These are phyloP conservation scores for Trichogramma evanescens DNA, from an alignment of 2,888 invertebrate genomes.

Conservation along the genomic window DNA sequence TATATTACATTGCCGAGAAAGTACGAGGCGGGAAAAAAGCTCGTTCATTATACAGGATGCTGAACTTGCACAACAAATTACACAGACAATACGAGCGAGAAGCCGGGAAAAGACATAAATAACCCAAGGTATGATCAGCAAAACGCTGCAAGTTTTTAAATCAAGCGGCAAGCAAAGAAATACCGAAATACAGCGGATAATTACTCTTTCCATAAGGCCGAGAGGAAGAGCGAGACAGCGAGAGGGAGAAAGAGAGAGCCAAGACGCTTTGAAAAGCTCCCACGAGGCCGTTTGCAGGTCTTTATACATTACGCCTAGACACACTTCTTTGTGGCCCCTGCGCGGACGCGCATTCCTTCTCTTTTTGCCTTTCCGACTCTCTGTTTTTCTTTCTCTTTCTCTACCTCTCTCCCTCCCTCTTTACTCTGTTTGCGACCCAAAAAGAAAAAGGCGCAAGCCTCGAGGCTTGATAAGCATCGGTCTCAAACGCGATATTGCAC, in stretches of 20 bases:
- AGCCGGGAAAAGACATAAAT: not conserved
- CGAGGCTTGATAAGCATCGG: constrained; percentile 3
- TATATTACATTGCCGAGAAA: too few species aligned
- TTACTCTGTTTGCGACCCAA: too few species aligned
- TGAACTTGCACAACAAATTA: not conserved
- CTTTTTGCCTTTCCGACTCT: not conserved
- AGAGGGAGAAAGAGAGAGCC: not conserved
- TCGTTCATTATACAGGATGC: not conserved
- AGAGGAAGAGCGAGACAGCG: not conserved
- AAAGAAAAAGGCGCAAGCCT: constrained; percentile 3
- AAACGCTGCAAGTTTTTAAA: constrained; percentile 1
- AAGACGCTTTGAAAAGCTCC: constrained; percentile 4
- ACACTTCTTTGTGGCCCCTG: constrained; percentile 14
- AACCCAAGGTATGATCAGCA: not conserved
- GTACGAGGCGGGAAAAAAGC: not conserved
- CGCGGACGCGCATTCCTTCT: not conserved
- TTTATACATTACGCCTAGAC: constrained; percentile 9
- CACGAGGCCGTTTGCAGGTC: constrained; percentile 7
- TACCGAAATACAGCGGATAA: constrained; percentile 5
- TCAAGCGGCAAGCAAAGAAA: constrained; percentile 1
- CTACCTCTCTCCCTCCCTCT: not conserved
- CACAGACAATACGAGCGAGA: not conserved
- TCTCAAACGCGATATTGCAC: constrained; percentile 11
- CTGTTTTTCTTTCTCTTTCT: not conserved
- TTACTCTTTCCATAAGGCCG: constrained; percentile 12